Evolutionary conservation across 92 coral and sea anemone species (phyloP).

Genomic region (Zoanthus sociatus): DNA sequence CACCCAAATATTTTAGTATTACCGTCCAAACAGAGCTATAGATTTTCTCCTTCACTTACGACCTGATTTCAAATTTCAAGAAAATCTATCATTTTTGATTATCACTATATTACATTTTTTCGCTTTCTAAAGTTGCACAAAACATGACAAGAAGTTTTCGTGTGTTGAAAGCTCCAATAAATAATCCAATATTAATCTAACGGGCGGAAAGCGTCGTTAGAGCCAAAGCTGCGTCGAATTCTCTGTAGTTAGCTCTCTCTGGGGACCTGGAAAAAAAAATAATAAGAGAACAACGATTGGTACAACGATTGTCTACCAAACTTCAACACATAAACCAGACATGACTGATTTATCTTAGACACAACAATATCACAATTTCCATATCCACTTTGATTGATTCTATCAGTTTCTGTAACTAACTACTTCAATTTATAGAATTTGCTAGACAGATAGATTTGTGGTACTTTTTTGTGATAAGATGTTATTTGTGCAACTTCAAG

Average conservation of each 20-base stretch:
- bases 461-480: conserved; percentile 11
- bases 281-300: neutral
- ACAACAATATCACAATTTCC: conserved; percentile 26
- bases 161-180: conserved; percentile 29
- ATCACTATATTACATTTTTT: conserved; percentile 43
- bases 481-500: conserved; percentile 18
- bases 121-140: conserved; percentile 36
- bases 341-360: conserved; percentile 23
- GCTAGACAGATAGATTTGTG: neutral
- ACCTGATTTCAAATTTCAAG: conserved; percentile 35
- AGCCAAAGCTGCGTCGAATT: conserved; percentile 80
- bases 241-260: conserved; percentile 79
- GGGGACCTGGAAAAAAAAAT: conserved; percentile 55
- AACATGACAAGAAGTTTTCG: conserved; percentile 7
- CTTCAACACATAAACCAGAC: conserved; percentile 33
- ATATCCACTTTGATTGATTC: conserved; percentile 9
- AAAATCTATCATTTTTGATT: conserved; percentile 8
- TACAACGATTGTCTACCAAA: neutral
- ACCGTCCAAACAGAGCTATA: conserved; percentile 18
- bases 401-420: neutral
- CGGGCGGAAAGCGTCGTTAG: conserved; percentile 49
- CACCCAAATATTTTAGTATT: conserved; percentile 47
- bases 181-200: conserved; percentile 20
- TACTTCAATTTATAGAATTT: neutral
- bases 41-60: neutral